Percentiles rank a stretch among this genome's conserved stretches.
Conservation (phyloP, 2,888 invertebrate species). For the Hedychridium roseum region DNA sequence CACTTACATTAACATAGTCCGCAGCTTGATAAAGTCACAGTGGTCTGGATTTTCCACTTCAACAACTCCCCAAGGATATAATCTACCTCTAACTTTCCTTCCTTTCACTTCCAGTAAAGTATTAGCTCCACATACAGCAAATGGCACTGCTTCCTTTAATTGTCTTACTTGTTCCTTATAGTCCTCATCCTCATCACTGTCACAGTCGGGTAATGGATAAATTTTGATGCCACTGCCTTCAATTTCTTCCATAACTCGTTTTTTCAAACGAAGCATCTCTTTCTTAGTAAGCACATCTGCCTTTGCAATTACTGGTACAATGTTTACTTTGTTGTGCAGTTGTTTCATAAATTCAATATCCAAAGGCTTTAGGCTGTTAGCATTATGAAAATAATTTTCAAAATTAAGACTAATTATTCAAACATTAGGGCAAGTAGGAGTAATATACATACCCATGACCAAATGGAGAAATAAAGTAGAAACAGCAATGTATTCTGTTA, state of each 20-base stretch:
- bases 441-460: conserved; percentile 83
- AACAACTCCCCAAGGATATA: conserved; percentile 98
- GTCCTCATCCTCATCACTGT: conserved; percentile 96
- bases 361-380: conserved; percentile 82
- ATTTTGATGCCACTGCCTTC: conserved; percentile 91
- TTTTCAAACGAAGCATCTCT: conserved; percentile 86
- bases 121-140: conserved; percentile 97
- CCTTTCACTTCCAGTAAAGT: conserved; percentile 91
- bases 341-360: conserved; percentile 97
- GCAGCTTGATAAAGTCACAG: conserved; percentile 96
- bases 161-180: conserved; percentile 94
- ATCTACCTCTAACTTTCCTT: conserved; percentile 88
- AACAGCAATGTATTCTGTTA: conserved; percentile 96
- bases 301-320: conserved; percentile 97
- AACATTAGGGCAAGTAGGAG: conserved; percentile 2
- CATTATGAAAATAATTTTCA: conserved; percentile 22
- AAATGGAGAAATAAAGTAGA: conserved; percentile 96
- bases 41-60: conserved; percentile 99
- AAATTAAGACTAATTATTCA: conserved; percentile 1
- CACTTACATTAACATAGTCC: conserved; percentile 90
- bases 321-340: conserved; percentile 93
- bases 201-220: conserved; percentile 93
- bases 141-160: conserved; percentile 92
- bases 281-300: conserved; percentile 94
- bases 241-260: conserved; percentile 90